Evolutionary conservation across 2,113 vertebrate species (phyloP), one percentile per base, ranked within the genome.

Genomic region (Hoplias malabaricus): DNA sequence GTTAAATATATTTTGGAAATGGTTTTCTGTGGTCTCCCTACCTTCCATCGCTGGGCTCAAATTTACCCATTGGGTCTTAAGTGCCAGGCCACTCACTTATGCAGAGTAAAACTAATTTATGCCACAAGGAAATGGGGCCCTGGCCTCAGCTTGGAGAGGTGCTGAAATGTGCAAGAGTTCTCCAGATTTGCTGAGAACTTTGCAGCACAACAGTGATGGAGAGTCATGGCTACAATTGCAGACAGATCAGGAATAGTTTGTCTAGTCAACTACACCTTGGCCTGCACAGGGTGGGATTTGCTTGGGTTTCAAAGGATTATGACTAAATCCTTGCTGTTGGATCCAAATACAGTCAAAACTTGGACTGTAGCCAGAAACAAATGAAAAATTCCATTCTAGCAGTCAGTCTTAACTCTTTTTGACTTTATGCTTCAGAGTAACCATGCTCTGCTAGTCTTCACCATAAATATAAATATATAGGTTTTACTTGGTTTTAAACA

Each of bases 1-100:
- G 56, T 46, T 68, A 68, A 81, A 79, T 76, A 62, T 61, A 68
- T 82, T 82, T 76, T 43, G 73, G 73, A 84, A 84, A 82, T 77
- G 50, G 76, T 62, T 76, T 79, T 31, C 54, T 76, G 78, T 23
- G 61, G 67, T 76, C 76, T 62, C 12, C 0, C 48, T 75, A 43
- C 72, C 65, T 12, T 75, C 78, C 54, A 69, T 63, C 72, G 48
- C 50, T 48, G 19, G 42, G 27, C 59, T 53, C 38, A 25, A 62
- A 42, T 84, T 69, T 72, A 69, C 34, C 40, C 63, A 14, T 46
- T 63, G 75, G 70, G 80, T 74, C 56, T 63, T 10, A 54, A 34
- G 31, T 63, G 66, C 57, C 75, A 75, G 46, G 63, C 50, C 50
- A 57, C 54, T 72, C 73, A 38, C 62, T 63, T 73, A 76, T 79